Base-by-base conservation (phyloP, 2,113 vertebrate genomes). In the Hemichromis elongatus region DNA sequence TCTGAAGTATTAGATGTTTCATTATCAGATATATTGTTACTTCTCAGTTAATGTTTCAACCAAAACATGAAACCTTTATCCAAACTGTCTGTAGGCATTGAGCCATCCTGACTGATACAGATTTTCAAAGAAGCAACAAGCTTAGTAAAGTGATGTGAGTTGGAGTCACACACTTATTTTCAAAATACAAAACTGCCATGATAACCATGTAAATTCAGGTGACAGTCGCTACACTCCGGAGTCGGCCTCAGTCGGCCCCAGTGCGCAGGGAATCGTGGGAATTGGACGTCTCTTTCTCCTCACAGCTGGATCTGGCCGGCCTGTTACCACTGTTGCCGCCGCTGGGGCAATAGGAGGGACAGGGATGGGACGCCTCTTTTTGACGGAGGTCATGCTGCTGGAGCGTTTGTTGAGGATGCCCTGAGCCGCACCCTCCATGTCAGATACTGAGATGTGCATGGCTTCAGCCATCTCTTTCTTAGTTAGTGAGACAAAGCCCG, bases 381-480 rank as follows among this genome's bases (percentile, higher is more conserved):
- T 95, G 35, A n/a, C 90, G 5, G 88, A 77, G 9, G 55, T 3
- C 63, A 77, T 70, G 9, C 57, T 91, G 9, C 83, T 56, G 75
- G 90, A 89, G 59, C 92, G 96, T 80, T 90, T 82, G 7, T 94
- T 95, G 7, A 97, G 91, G 54, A 98, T 93, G 83, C 92, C 92
- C 57, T 93, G 42, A 0, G 97, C 97, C 9, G 91, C 90, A 3
- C 90, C 94, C 75, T 98, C 98, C 87, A 97, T 92, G 26, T 96
- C 93, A 2, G 87, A 78, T 10, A 95, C 1, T 2, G 96, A 94
- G 82, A 97, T 86, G 45, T 89, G 95, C 91, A 97, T 96, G 81
- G 96, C 96, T 13, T 97, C 96, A 0, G 94, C 96, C 96, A 97
- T 96, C 89, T 97, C 97, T 0, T 88, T 77, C 92, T 96, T 96